Evolutionary conservation across 2,113 vertebrate genomes (phyloP), one percentile per base, ranked within the genome.

Genomic region (Menura novaehollandiae): DNA sequence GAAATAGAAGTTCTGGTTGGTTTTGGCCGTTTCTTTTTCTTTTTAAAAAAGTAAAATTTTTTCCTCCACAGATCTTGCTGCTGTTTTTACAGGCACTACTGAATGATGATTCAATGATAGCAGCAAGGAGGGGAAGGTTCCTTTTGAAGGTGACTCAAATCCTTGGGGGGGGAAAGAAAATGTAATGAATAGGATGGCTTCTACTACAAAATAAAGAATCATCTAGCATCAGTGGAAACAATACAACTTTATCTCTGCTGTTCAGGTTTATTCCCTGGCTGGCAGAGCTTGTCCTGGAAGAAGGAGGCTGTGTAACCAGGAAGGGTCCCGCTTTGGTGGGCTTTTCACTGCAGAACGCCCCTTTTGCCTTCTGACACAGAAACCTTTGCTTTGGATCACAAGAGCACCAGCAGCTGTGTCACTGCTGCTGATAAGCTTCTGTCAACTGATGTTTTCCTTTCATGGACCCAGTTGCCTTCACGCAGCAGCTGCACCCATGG

Each of bases 1-100:
- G 94, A 97, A 96, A 96, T 59, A 67, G 59, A 95, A 96, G 85
- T 93, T 95, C 87, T 88, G 89, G 79, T 37, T 95, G 93, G 17
- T 74, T 95, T 96, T 78, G 79, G 47, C 33, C 12, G 51, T 74
- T 37, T 28, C 2, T 78, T 78, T 39, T 60, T 56, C 5, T 67
- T 78, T 19, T 6, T 18, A 13, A 43, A 62, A 23, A 69, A n/a
- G 20, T 24, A 39, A 23, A 51, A 46, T n/a, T 84, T 0, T 85
- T 58, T 56, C 28, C 44, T 77, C 35, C 16, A 27, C 28, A 56
- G 47, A 27, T 71, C 95, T 85, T 82, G 51, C 53, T 89, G 22
- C 55, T 94, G 66, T 83, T 86, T 90, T 87, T 58, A 53, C n/a
- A 90, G 68, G 44, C 47, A 52, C 41, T 80, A 37, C 16, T 44